These are phyloP conservation scores for Bubo bubo DNA, from an alignment of 2,113 vertebrate species.

Conservation along the genomic window DNA sequence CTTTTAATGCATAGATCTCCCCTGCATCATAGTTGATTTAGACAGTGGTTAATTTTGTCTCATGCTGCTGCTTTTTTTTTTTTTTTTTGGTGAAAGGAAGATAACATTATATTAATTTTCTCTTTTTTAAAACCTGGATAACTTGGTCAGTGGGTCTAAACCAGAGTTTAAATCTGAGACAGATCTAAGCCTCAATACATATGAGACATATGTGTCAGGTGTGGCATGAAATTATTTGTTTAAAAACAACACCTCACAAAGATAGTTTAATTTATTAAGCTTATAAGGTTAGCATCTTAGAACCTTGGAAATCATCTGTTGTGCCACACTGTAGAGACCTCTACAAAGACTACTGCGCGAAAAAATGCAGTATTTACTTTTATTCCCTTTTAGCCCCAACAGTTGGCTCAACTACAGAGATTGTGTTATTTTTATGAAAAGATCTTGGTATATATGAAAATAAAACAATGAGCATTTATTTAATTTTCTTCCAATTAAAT, in stretches of 20 bases:
- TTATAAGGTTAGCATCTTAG: neutral
- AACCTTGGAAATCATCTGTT: neutral
- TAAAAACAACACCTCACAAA: neutral
- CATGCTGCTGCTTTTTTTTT: fast-evolving
- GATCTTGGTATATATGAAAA: neutral
- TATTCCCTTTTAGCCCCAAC: neutral
- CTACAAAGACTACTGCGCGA: neutral
- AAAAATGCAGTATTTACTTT: neutral
- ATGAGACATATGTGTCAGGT: neutral
- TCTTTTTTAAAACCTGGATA: neutral
- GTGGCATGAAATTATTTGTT: neutral
- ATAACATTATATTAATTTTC: neutral
- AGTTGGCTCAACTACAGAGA: neutral
- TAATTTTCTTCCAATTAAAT: neutral
- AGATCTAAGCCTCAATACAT: neutral
- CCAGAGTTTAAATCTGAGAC: neutral
- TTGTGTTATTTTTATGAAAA: neutral
- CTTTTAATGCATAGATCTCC: neutral
- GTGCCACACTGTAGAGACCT: neutral
- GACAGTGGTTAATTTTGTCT: neutral
- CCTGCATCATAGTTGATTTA: neutral
- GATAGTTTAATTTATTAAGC: neutral
- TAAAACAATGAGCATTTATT: neutral
- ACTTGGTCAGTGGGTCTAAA: neutral
- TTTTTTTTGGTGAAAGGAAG: neutral